Evolutionary conservation across 2,797 vertebrate genomes (phyloP), one percentile per base, ranked within the genome.

Genomic region (Perdix hodgsoniae): DNA sequence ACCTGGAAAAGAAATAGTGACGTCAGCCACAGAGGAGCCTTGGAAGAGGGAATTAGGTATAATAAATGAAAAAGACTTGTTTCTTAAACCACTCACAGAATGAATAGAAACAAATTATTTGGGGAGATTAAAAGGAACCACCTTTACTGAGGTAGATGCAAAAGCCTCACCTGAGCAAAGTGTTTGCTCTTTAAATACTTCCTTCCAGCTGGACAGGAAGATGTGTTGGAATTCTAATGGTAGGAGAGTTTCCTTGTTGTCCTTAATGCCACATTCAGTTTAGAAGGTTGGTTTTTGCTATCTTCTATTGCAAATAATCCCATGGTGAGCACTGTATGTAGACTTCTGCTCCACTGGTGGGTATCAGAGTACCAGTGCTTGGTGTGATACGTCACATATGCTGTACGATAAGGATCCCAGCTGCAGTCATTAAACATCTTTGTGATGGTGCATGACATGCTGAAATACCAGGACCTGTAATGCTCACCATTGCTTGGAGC

Each of bases 11-110:
- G 64, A 72, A 77, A 50, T 37, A 29, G 14, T 94, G 33, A 47
- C 93, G 87, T 96, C 70, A 93, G 75, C 45, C 66, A 91, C 92
- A 96, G 81, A 94, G 94, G 90, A 95, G 87, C 73, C 27, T 29
- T n/a, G 19, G 63, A 76, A 76, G 19, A 40, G 57, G 27, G 29
- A 78, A 79, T 84, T 82, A 50, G 26, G 65, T 77, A 31, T 78
- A 49, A 74, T 16, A 63, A 75, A 44, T 35, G 39, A 70, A 83
- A 5, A 33, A 42, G 40, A 66, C 73, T 67, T 18, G 6, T 11
- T 65, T 86, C n/a, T 86, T 33, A 77, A n/a, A 40, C 29, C n/a
- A 33, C 59, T 60, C 61, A 39, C 44, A 29, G 69, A 61, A 79
- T 27, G 50, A 40, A 35, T 2, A 69, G 49, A 66, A 76, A 19